Conservation (phyloP, 2,888 invertebrate species). For the Frankliniella intonsa region DNA sequence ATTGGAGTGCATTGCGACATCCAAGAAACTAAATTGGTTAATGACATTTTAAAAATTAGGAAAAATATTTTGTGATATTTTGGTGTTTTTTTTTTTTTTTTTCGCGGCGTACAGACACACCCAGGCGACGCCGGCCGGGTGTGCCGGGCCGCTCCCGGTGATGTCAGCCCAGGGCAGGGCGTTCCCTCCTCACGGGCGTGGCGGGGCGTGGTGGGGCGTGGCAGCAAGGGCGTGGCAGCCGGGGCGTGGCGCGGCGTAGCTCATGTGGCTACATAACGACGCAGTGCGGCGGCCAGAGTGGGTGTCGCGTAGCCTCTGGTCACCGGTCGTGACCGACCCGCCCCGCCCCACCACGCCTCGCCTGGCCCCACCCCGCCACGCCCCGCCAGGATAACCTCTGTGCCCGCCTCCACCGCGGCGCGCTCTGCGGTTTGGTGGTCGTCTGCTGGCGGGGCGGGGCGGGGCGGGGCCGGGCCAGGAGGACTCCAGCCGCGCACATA, state of each 20-base stretch:
- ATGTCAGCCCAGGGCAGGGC: background rate
- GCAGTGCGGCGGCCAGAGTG: background rate
- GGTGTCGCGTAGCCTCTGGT: conserved; percentile 9
- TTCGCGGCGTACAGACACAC: background rate
- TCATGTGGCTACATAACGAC: conserved; percentile 4
- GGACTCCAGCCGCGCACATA: background rate
- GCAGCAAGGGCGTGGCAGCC: background rate
- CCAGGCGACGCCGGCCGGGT: background rate
- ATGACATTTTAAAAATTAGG: background rate
- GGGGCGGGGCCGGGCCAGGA: background rate
- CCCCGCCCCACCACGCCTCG: background rate
- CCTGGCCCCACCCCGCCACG: background rate
- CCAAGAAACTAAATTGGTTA: background rate
- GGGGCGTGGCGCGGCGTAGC: background rate
- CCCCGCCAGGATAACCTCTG: background rate
- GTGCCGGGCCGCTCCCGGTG: background rate
- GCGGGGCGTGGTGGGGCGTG: background rate
- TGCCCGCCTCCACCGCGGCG: background rate
- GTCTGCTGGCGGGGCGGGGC: background rate
- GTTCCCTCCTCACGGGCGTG: background rate
- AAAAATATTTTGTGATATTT: too few species aligned
- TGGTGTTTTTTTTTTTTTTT: too few species aligned
- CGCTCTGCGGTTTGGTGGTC: too few species aligned
- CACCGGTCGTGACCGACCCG: background rate
- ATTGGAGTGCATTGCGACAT: background rate